Conservation (phyloP, 2,888 invertebrate species). For the Camptogramma bilineatum region DNA sequence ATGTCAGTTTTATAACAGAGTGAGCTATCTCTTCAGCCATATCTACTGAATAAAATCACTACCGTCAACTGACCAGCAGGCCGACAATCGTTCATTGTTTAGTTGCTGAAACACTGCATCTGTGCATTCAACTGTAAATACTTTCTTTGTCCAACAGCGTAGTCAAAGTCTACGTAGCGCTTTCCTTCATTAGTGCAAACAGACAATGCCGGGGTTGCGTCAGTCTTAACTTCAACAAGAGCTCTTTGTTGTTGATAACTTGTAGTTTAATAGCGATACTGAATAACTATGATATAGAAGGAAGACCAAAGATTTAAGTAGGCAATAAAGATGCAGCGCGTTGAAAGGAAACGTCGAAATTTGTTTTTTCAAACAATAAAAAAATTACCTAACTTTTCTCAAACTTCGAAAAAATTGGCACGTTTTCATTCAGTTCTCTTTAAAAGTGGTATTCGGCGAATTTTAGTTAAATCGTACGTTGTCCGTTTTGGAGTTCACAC, state of each 20-base stretch:
- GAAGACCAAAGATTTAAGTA: too few relatives aligned
- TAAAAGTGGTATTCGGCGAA: too few relatives aligned
- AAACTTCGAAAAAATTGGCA: too few relatives aligned
- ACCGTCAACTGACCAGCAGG: slow-evolving; percentile 30
- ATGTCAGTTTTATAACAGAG: slow-evolving; percentile 11
- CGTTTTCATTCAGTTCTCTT: too few relatives aligned
- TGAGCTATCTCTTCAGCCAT: slow-evolving; percentile 13
- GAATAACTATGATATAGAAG: too few relatives aligned
- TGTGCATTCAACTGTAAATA: slow-evolving; percentile 46
- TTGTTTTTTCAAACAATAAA: too few relatives aligned
- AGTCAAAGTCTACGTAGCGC: slow-evolving; percentile 24
- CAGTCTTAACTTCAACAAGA: slow-evolving; percentile 12
- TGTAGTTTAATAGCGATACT: too few relatives aligned
- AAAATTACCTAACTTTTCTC: too few relatives aligned
- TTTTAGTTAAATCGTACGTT: too few relatives aligned
- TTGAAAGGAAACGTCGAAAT: too few relatives aligned
- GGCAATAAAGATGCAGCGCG: too few relatives aligned
- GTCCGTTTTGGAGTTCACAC: too few relatives aligned
- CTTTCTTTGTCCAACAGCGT: slow-evolving; percentile 39
- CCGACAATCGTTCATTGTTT: slow-evolving; percentile 55
- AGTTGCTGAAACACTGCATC: slow-evolving; percentile 51
- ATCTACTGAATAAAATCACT: slow-evolving; percentile 25
- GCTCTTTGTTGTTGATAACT: slow-evolving; percentile 14
- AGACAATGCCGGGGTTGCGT: slow-evolving; percentile 10
- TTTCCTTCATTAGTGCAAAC: slow-evolving; percentile 22